These are phyloP conservation scores for Clostera curtula DNA, from an alignment of 2,888 invertebrate species.

Conservation along the genomic window DNA sequence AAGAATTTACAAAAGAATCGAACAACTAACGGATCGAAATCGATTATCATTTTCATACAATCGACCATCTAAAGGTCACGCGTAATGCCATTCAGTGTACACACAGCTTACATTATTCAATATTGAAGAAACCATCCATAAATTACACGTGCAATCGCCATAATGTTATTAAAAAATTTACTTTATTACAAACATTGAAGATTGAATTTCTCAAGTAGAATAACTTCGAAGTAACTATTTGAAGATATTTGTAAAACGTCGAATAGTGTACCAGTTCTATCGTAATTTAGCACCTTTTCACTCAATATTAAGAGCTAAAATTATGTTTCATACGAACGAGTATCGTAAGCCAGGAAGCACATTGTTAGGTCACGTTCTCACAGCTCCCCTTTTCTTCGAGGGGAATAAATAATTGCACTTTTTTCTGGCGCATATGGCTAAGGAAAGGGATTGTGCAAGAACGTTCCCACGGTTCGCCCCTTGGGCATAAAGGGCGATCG, in stretches of 20 bases:
- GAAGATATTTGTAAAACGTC: slow-evolving; percentile 50
- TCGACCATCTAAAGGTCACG: slow-evolving; percentile 67
- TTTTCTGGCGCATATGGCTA: slow-evolving; percentile 75
- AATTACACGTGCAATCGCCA: slow-evolving; percentile 25
- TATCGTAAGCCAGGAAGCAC: slow-evolving; percentile 73
- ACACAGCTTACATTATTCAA: slow-evolving; percentile 44
- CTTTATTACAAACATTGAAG: slow-evolving; percentile 19
- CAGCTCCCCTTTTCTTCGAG: slow-evolving; percentile 73
- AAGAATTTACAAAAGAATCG: slow-evolving; percentile 48
- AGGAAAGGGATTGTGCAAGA: slow-evolving; percentile 69
- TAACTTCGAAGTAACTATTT: slow-evolving; percentile 37
- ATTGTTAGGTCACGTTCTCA: slow-evolving; percentile 75
- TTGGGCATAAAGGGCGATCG: slow-evolving; percentile 63
- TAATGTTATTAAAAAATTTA: slow-evolving; percentile 17
- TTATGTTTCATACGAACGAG: slow-evolving; percentile 45
- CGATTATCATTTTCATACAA: slow-evolving; percentile 71
- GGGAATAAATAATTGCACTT: slow-evolving; percentile 75
- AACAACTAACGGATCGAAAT: slow-evolving; percentile 52
- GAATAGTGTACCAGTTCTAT: slow-evolving; percentile 33
- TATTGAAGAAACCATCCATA: slow-evolving; percentile 54
- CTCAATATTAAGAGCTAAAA: slow-evolving; percentile 44
- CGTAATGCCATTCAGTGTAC: slow-evolving; percentile 62
- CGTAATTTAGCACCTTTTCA: slow-evolving; percentile 42
- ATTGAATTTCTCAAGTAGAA: slow-evolving; percentile 19
- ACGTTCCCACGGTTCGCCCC: slow-evolving; percentile 72